phyloP scores from a whole-genome alignment of 2,113 vertebrate genomes.

The Pangasianodon gigas region DNA sequence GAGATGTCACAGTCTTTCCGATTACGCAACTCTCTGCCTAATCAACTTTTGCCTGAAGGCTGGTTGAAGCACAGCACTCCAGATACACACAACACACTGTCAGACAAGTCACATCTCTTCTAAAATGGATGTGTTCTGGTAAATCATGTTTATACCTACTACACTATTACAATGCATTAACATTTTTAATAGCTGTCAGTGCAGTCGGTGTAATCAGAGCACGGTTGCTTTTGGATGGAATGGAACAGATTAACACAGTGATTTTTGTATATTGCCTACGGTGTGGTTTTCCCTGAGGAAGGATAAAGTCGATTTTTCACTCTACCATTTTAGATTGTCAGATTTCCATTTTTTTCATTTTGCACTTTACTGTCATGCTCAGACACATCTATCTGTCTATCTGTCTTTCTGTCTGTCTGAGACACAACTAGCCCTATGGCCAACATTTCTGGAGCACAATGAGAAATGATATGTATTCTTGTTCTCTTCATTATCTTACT shows the following conservation, averaged over 20 bases:
- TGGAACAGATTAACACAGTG: not conserved
- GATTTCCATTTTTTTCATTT: not conserved
- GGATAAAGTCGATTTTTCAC: not conserved
- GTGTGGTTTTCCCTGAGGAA: not conserved
- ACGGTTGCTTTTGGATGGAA: not conserved
- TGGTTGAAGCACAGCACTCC: not conserved
- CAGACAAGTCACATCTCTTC: not conserved
- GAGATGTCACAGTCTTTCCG: not conserved
- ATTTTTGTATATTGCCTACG: not conserved
- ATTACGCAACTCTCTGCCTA: not conserved
- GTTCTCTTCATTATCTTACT: slow-evolving; percentile 11
- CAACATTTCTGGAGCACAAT: not conserved
- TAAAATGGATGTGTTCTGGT: slow-evolving; percentile 5
- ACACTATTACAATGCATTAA: not conserved
- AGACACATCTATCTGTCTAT: not conserved
- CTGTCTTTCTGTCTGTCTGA: not conserved
- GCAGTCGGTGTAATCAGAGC: not conserved
- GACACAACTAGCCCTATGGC: not conserved
- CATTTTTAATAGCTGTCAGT: not conserved
- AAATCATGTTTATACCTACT: slow-evolving; percentile 19
- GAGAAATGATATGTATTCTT: not conserved
- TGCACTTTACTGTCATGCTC: not conserved
- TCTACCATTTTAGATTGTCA: not conserved
- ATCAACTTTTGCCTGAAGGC: not conserved
- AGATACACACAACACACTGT: not conserved